These are phyloP conservation scores for Magallana gigas DNA, from an alignment of 1,140 invertebrate species.

Conservation along the genomic window DNA sequence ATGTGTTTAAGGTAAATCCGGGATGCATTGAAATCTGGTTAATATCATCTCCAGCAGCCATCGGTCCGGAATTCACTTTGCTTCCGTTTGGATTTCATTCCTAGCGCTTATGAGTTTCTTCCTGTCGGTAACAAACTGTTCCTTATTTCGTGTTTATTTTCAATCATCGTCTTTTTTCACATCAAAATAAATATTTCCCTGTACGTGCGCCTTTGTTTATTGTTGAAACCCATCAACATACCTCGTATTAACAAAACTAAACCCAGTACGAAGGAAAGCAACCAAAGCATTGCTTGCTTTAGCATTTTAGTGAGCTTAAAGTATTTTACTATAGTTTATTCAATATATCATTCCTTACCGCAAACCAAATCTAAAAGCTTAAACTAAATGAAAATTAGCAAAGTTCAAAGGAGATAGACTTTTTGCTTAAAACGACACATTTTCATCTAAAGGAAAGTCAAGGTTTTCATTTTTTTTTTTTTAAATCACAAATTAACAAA, in stretches of 20 bases:
- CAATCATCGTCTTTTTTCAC: conserved; percentile 28
- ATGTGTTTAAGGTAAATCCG: conserved; percentile 17
- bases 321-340: neutral
- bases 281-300: neutral
- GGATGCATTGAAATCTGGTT: conserved; percentile 12
- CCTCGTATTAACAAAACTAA: conserved; percentile 21
- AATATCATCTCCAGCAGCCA: neutral
- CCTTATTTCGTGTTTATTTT: conserved; percentile 26
- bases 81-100: conserved; percentile 32
- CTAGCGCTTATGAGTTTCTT: conserved; percentile 28
- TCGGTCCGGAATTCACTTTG: neutral
- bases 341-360: neutral
- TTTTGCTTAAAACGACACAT: too few species aligned
- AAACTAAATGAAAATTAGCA: too few species aligned
- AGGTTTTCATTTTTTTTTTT: too few species aligned
- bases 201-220: conserved; percentile 1
- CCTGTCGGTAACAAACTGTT: neutral
- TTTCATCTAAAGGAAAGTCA: too few species aligned
- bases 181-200: conserved; percentile 25
- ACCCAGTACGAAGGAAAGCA: neutral
- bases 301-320: neutral
- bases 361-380: too few species aligned
- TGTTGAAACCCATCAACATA: conserved; percentile 11
- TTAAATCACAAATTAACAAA: too few species aligned
- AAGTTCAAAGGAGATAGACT: too few species aligned